These are phyloP conservation scores for Tragulus kanchil DNA, from an alignment of 2,113 vertebrate species.

Conservation along the genomic window DNA sequence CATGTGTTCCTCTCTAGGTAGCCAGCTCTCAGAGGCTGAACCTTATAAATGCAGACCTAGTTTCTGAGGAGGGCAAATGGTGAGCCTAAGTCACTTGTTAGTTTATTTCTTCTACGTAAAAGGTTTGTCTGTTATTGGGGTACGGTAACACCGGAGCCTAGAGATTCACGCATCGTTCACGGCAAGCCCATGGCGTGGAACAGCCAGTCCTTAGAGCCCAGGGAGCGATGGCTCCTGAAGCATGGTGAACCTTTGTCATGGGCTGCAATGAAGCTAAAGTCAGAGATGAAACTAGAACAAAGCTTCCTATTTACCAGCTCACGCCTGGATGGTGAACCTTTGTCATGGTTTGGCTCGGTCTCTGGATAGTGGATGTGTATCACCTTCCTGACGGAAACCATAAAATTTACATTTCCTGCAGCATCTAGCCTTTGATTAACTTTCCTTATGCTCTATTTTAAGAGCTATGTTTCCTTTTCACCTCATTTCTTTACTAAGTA, in stretches of 20 bases:
- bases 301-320: neutral
- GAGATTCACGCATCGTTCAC: neutral
- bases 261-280: neutral
- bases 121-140: neutral
- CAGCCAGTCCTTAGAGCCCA: neutral
- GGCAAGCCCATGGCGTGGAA: rapidly evolving
- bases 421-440: neutral
- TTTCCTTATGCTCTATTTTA: neutral
- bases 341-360: neutral
- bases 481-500: neutral
- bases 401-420: neutral
- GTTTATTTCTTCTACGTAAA: neutral
- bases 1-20: neutral
- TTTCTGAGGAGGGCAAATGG: neutral
- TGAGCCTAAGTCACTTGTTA: neutral
- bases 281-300: neutral
- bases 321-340: neutral
- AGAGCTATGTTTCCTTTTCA: neutral
- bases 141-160: neutral
- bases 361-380: neutral
- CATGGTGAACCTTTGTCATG: no score
- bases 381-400: neutral
- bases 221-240: neutral
- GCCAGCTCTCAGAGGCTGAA: neutral
- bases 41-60: neutral